Evolutionary conservation across 2,888 invertebrate species (phyloP), one percentile per base, ranked within the genome.

Genomic region (Erebia epiphron): DNA sequence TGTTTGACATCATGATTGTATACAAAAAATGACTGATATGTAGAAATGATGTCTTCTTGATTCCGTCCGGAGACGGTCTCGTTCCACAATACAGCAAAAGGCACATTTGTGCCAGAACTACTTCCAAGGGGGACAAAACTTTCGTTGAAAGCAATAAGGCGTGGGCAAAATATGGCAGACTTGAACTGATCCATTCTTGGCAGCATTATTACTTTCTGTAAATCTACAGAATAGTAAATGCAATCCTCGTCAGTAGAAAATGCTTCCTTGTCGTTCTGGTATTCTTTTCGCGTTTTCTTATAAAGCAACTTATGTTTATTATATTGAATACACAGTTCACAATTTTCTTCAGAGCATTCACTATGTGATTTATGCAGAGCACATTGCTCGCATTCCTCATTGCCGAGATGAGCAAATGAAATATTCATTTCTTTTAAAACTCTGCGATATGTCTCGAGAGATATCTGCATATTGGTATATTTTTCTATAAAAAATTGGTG

Each of bases 391-490:
- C 68, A 68, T 35, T 61, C 50, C 52, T 61, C 60, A 50, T 68
- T 50, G 18, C 68, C 68, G 41, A 68, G 35, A n/a, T 68, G 60
- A 14, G 60, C 50, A 68, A 61, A 61, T 41, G 61, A 68, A 61
- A 68, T 61, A n/a, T 68, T 68, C 61, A 68, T 61, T 41, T 61
- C 4, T 43, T 61, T 61, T 50, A 62, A 26, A 50, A 16, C 21
- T 61, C 54, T 54, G 52, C 52, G 60, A 43, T 68, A 61, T 26
- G 61, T 14, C 11, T 52, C 68, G 61, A 61, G 61, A 49, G 68
- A 68, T 49, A 61, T 26, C 21, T 49, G 49, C 35, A 49, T 52
- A 21, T 68, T 41, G 26, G 61, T 52, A 61, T 61, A 35, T 13
- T 61, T 68, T 61, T 68, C 35, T 52, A 50, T 26, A 41, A 50